Conservation (phyloP, 2,113 vertebrate species). For the Callorhinus ursinus region DNA sequence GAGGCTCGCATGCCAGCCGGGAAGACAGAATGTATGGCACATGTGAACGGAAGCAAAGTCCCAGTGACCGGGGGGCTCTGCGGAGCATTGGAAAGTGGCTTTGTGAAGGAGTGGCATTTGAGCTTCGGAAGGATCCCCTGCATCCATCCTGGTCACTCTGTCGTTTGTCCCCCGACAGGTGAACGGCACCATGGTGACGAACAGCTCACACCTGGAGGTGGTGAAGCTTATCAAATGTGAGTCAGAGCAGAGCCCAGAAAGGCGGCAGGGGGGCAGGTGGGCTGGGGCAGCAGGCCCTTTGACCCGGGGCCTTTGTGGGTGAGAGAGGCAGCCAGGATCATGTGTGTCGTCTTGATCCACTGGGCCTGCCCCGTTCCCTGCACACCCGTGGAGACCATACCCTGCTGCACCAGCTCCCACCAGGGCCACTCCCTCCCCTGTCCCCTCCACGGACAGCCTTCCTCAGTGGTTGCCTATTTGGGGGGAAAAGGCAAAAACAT, state of each 20-base stretch:
- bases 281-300: neutral
- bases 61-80: neutral
- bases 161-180: constrained; percentile 86
- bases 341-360: neutral
- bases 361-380: neutral
- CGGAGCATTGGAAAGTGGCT: neutral
- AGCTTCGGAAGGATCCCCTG: neutral
- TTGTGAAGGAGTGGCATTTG: neutral
- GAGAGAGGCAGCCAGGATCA: neutral
- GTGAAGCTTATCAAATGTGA: constrained; percentile 98
- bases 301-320: neutral
- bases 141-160: neutral
- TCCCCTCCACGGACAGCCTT: neutral
- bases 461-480: neutral
- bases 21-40: neutral
- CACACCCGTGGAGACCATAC: neutral
- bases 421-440: neutral
- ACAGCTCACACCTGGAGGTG: constrained; percentile 96
- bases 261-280: neutral
- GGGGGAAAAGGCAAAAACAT: neutral
- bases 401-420: neutral
- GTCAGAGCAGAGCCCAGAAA: constrained; percentile 66
- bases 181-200: constrained; percentile 94
- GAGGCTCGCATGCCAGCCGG: neutral
- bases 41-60: neutral